Percentiles rank a stretch among this genome's conserved stretches.
Evolutionary conservation across 2,888 invertebrate genomes (phyloP).

Genomic region (Pyrgus malvae): DNA sequence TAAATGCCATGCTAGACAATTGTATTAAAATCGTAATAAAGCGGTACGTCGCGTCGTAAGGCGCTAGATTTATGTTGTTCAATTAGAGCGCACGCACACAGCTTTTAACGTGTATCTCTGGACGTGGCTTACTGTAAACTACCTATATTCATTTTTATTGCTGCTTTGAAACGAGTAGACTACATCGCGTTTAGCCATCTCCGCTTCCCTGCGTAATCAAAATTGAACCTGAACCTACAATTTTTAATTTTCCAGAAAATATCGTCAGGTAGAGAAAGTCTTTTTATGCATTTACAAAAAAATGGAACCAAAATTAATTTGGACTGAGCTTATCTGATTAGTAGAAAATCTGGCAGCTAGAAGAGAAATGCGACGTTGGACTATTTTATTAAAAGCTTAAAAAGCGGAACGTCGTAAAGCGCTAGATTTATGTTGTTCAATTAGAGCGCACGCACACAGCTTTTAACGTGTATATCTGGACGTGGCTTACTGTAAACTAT

Average conservation of each 20-base stretch:
- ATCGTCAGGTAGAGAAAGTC: too few species aligned
- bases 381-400: constrained; percentile 25
- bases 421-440: constrained; percentile 18
- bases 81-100: constrained; percentile 5
- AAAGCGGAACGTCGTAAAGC: constrained; percentile 14
- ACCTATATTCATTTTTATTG: too few species aligned
- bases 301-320: too few species aligned
- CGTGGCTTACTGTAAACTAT: neutral
- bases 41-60: constrained; percentile 8
- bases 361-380: constrained; percentile 13
- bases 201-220: too few species aligned
- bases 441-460: constrained; percentile 1
- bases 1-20: constrained; percentile 20
- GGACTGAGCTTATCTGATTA: too few species aligned
- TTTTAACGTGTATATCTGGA: neutral
- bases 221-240: too few species aligned
- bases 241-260: too few species aligned
- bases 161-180: too few species aligned
- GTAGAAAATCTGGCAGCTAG: neutral
- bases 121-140: neutral
- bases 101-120: neutral
- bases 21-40: constrained; percentile 25
- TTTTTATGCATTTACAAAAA: too few species aligned
- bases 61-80: constrained; percentile 16
- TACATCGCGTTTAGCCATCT: too few species aligned